These are phyloP conservation scores for Chaetophractus vellerosus DNA, from an alignment of 2,797 vertebrate genomes.

Conservation along the genomic window DNA sequence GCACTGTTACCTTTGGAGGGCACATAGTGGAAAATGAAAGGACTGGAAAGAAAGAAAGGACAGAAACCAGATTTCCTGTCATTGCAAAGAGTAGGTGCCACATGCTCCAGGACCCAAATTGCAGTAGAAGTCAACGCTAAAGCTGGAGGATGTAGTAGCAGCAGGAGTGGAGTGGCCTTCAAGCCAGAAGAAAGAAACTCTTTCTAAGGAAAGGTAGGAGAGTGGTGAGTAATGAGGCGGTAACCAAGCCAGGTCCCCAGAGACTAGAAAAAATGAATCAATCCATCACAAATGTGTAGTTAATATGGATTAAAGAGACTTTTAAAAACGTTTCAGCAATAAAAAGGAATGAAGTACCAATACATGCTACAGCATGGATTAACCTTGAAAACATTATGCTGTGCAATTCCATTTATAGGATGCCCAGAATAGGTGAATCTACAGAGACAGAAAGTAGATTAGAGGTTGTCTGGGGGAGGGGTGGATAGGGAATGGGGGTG, in stretches of 20 bases:
- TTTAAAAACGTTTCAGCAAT: neutral
- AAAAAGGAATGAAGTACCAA: neutral
- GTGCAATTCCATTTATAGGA: conserved; percentile 10
- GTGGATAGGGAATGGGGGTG: neutral
- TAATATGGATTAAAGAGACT: neutral
- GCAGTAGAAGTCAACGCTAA: neutral
- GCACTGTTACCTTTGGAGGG: neutral
- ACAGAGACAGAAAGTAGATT: neutral
- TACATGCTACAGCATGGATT: neutral
- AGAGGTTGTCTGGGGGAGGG: neutral
- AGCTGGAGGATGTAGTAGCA: neutral
- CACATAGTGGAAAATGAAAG: conserved; percentile 28
- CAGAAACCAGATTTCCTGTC: conserved; percentile 8
- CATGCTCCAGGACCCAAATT: neutral
- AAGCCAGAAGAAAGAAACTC: conserved; percentile 8
- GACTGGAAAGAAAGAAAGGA: conserved; percentile 44
- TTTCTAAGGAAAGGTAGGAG: neutral
- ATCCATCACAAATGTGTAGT: neutral
- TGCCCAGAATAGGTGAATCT: neutral
- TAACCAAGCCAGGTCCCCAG: neutral
- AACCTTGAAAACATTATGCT: neutral
- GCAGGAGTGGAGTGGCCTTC: neutral
- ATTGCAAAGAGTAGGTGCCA: conserved; percentile 18
- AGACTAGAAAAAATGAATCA: neutral
- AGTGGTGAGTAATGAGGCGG: neutral